Evolutionary conservation across 2,888 invertebrate species (phyloP).

Genomic region (Scaptomyza reducta): DNA sequence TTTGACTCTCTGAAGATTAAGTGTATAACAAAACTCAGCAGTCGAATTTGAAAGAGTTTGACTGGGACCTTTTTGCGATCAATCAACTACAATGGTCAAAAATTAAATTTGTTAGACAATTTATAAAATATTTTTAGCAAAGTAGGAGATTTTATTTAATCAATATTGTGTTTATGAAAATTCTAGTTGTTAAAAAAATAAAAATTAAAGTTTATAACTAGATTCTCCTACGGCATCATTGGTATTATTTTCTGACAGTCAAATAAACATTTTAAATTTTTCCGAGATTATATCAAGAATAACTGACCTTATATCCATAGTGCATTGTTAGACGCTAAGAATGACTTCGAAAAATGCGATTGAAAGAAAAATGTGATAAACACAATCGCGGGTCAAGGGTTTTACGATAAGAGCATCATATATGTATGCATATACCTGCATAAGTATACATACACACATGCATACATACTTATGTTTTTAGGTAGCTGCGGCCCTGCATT

Average conservation of each 20-base stretch:
- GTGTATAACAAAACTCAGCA: slow-evolving; percentile 49
- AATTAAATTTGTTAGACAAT: background rate
- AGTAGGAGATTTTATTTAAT: too few relatives aligned
- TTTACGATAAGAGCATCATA: slow-evolving; percentile 29
- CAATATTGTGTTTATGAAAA: too few relatives aligned
- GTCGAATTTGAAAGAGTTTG: slow-evolving; percentile 39
- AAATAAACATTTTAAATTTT: background rate
- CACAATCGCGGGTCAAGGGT: slow-evolving; percentile 38
- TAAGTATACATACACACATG: slow-evolving; percentile 7
- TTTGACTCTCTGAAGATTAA: slow-evolving; percentile 40
- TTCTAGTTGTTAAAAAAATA: too few relatives aligned
- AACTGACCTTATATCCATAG: background rate
- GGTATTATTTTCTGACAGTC: too few relatives aligned
- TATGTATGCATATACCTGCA: background rate
- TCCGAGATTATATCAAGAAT: background rate
- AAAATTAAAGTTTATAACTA: too few relatives aligned
- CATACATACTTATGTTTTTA: slow-evolving; percentile 6
- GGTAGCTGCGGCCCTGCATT: slow-evolving; percentile 18
- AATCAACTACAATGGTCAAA: background rate
- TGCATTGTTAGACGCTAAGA: background rate
- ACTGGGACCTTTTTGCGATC: slow-evolving; percentile 27
- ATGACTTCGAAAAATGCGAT: slow-evolving; percentile 26
- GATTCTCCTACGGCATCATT: too few relatives aligned
- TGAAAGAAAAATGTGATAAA: slow-evolving; percentile 43
- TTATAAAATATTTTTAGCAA: background rate